Percentiles rank a stretch among this genome's conserved stretches.
Conservation (phyloP, 2,113 vertebrate species). For the Ictidomys tridecemlineatus region DNA sequence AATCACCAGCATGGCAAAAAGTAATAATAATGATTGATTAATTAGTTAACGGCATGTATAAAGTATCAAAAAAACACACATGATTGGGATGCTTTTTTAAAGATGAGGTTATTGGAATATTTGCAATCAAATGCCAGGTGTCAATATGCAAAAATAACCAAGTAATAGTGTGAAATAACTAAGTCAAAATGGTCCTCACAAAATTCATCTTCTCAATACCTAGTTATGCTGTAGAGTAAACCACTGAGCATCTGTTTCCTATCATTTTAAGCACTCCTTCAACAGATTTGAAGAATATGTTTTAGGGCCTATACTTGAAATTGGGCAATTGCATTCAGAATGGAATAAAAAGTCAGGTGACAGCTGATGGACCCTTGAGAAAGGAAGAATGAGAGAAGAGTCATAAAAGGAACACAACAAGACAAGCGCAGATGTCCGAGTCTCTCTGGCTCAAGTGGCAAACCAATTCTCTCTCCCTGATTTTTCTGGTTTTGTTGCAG, state of each 20-base stretch:
- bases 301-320: background rate
- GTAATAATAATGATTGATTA: background rate
- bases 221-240: background rate
- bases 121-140: background rate
- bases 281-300: background rate
- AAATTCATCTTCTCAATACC: background rate
- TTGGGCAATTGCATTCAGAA: background rate
- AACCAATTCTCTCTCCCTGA: background rate
- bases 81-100: background rate
- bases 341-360: background rate
- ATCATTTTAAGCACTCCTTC: conserved; percentile 16
- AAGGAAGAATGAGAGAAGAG: background rate
- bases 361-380: background rate
- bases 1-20: background rate
- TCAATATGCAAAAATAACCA: background rate
- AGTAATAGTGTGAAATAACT: background rate
- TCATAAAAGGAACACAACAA: background rate
- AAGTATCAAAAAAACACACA: background rate
- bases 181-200: background rate
- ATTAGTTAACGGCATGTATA: background rate
- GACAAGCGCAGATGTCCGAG: background rate
- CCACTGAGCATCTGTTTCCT: background rate
- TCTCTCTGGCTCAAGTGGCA: background rate
- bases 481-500: background rate
- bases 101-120: background rate